Evolutionary conservation across 2,113 vertebrate genomes (phyloP).

Genomic region (Balaenoptera acutorostrata): DNA sequence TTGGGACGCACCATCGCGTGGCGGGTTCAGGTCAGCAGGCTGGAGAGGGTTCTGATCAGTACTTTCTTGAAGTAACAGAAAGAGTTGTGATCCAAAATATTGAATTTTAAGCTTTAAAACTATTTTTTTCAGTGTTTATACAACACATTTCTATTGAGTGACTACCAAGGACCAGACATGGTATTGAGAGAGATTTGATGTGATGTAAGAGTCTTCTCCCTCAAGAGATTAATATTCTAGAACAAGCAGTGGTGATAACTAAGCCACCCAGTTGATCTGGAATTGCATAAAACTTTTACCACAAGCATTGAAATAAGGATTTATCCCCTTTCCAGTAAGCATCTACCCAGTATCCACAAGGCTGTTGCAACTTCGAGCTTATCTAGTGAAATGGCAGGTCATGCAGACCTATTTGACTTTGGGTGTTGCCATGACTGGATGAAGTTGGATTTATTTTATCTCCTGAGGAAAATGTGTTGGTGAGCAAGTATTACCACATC

Average conservation of each 20-base stretch:
- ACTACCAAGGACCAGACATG: neutral
- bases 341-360: neutral
- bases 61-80: neutral
- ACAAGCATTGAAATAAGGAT: neutral
- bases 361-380: neutral
- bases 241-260: neutral
- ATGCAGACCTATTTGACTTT: neutral
- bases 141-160: neutral
- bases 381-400: neutral
- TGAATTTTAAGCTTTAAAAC: constrained; percentile 1
- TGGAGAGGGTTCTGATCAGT: constrained; percentile 73
- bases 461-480: neutral
- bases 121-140: neutral
- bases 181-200: neutral
- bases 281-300: neutral
- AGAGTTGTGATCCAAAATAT: neutral
- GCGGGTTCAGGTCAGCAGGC: constrained; percentile 78
- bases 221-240: neutral
- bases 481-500: neutral
- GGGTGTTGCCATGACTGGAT: neutral
- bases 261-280: neutral
- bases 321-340: neutral
- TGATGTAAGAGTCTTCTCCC: neutral
- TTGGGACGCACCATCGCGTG: constrained; percentile 75
- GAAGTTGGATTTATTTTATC: constrained; percentile 9